A percentile compares a stretch with the other conserved stretches of the same genome.
Conservation (phyloP, 2,888 invertebrate species). For the Arctia plantaginis region DNA sequence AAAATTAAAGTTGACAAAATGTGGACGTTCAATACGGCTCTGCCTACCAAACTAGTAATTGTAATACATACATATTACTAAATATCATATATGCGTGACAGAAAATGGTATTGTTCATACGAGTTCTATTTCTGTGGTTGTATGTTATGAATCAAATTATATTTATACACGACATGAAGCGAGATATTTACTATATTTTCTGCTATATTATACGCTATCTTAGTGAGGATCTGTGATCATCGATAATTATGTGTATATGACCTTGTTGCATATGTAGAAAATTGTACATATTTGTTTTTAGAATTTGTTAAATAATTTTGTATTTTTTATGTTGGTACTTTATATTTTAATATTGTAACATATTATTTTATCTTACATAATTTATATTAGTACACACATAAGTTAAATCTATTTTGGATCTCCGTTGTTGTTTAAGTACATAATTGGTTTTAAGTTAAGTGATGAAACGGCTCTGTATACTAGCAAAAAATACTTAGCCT, state of each 20-base stretch:
- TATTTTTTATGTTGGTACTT: constrained; percentile 12
- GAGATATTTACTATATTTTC: constrained; percentile 42
- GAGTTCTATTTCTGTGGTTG: constrained; percentile 13
- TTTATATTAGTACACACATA: neutral
- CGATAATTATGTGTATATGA: constrained; percentile 31
- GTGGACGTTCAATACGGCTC: too few relatives aligned
- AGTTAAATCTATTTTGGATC: neutral
- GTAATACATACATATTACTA: too few relatives aligned
- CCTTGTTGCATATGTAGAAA: constrained; percentile 31
- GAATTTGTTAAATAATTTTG: constrained; percentile 1
- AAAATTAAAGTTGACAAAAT: too few relatives aligned
- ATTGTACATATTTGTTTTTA: constrained; percentile 26
- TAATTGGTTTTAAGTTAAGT: constrained; percentile 19
- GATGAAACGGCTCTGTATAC: constrained; percentile 42
- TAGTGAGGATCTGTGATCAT: constrained; percentile 51
- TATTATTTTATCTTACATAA: neutral
- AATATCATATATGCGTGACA: too few relatives aligned
- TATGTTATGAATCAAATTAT: constrained; percentile 30
- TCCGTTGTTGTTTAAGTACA: neutral
- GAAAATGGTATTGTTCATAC: neutral
- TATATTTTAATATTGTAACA: constrained; percentile 2
- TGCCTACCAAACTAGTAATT: too few relatives aligned
- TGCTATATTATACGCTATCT: constrained; percentile 38
- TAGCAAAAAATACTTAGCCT: constrained; percentile 57
- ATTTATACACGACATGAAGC: constrained; percentile 40